Evolutionary conservation across 2,888 invertebrate genomes (phyloP).

Genomic region (Liopterus haemorrhoidalis): DNA sequence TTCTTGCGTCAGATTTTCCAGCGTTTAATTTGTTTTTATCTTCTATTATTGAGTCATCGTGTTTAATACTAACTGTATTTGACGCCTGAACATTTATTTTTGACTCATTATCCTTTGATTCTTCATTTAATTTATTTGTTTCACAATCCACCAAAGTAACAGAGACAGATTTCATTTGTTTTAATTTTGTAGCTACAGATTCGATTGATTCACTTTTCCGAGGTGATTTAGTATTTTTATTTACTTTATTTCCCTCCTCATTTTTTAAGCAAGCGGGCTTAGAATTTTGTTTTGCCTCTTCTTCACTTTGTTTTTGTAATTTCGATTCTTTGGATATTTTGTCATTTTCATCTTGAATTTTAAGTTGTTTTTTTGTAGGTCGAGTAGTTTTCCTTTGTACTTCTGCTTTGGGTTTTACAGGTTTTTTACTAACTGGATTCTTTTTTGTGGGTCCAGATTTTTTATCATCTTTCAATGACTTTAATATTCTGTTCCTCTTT

Average conservation of each 20-base stretch:
- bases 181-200: constrained; percentile 14
- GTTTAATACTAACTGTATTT: neutral
- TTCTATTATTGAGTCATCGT: neutral
- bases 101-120: neutral
- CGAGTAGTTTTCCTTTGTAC: neutral
- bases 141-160: neutral
- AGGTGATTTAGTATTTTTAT: neutral
- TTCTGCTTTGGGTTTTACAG: neutral
- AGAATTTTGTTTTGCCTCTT: neutral
- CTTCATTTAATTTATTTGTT: constrained; percentile 10
- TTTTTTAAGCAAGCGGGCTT: neutral
- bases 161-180: constrained; percentile 11
- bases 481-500: no score
- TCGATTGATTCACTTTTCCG: constrained; percentile 14
- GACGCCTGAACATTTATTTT: neutral
- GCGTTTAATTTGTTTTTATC: neutral
- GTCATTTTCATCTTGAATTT: neutral
- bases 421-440: neutral
- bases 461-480: no score
- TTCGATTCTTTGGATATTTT: neutral
- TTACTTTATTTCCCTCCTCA: neutral
- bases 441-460: constrained; percentile 2
- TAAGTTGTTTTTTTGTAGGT: neutral
- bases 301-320: neutral
- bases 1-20: neutral